A percentile compares a stretch with the other conserved stretches of the same genome.
These are phyloP conservation scores for Neodontobutis hainanensis DNA, from an alignment of 2,113 vertebrate genomes.

Conservation along the genomic window DNA sequence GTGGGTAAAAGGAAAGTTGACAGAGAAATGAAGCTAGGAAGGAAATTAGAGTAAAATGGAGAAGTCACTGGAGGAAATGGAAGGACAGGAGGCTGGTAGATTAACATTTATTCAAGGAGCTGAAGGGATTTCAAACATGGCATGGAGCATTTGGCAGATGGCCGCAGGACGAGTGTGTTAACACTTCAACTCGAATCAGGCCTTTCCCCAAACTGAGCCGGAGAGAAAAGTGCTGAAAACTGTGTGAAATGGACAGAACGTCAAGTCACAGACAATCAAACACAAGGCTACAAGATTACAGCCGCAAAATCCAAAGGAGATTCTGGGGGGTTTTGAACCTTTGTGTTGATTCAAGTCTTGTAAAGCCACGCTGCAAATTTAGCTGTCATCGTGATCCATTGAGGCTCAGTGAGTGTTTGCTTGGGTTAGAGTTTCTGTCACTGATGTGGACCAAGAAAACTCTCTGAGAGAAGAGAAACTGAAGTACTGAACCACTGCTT, in stretches of 20 bases:
- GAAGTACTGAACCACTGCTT: not conserved
- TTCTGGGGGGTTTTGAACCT: slow-evolving; percentile 8
- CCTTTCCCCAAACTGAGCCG: slow-evolving; percentile 32
- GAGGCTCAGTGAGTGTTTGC: slow-evolving; percentile 26
- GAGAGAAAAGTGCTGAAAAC: slow-evolving; percentile 3
- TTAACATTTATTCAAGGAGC: slow-evolving; percentile 59
- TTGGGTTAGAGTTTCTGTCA: slow-evolving; percentile 26
- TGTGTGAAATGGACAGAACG: not conserved
- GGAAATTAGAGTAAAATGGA: not conserved
- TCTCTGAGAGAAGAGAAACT: slow-evolving; percentile 7
- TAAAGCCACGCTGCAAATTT: slow-evolving; percentile 32
- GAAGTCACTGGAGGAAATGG: not conserved
- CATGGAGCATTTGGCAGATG: slow-evolving; percentile 61
- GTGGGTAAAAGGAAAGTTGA: not conserved
- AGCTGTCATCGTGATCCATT: not conserved
- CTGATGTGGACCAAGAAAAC: not conserved
- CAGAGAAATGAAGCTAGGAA: not conserved
- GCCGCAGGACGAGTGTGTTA: slow-evolving; percentile 57
- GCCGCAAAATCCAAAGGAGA: slow-evolving; percentile 1
- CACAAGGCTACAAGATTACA: not conserved
- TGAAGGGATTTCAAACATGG: slow-evolving; percentile 65
- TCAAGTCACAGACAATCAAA: not conserved
- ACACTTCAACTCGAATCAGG: slow-evolving; percentile 64
- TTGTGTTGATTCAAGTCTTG: slow-evolving; percentile 23
- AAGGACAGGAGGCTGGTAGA: slow-evolving; percentile 58